Evolutionary conservation across 2,113 vertebrate genomes (phyloP).

Genomic region (Megaptera novaeangliae): DNA sequence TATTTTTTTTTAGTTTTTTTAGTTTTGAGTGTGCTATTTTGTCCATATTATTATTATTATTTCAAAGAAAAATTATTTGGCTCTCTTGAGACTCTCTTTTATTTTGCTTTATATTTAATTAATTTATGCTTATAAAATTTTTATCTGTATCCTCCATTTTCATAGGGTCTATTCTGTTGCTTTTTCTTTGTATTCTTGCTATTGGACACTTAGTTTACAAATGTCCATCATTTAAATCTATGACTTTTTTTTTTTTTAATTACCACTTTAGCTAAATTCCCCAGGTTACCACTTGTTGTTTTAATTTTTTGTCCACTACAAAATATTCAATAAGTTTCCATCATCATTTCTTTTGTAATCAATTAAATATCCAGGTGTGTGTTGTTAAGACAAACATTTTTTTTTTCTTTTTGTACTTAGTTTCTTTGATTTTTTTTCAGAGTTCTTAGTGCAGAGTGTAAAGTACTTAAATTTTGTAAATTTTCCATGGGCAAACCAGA

Average conservation of each 20-base stretch:
- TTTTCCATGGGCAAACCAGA: neutral
- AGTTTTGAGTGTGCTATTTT: neutral
- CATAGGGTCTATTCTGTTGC: neutral
- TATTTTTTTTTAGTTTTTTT: neutral
- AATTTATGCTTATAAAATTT: neutral
- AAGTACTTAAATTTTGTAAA: neutral
- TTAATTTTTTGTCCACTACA: neutral
- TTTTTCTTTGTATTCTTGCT: neutral
- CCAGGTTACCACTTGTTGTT: neutral
- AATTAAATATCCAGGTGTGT: neutral
- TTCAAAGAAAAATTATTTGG: neutral
- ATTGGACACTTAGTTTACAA: neutral
- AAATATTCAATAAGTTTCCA: neutral
- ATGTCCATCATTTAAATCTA: neutral
- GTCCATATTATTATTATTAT: neutral
- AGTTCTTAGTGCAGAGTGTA: neutral
- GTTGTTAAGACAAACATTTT: neutral
- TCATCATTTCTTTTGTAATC: neutral
- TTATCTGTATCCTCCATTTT: neutral
- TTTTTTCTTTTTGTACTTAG: neutral
- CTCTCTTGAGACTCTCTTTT: neutral
- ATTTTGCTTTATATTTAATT: neutral
- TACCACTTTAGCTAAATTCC: neutral
- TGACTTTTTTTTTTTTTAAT: neutral
- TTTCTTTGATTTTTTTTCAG: neutral